phyloP scores from a whole-genome alignment of 1,140 invertebrate species.

The Oryctes rhinoceros region DNA sequence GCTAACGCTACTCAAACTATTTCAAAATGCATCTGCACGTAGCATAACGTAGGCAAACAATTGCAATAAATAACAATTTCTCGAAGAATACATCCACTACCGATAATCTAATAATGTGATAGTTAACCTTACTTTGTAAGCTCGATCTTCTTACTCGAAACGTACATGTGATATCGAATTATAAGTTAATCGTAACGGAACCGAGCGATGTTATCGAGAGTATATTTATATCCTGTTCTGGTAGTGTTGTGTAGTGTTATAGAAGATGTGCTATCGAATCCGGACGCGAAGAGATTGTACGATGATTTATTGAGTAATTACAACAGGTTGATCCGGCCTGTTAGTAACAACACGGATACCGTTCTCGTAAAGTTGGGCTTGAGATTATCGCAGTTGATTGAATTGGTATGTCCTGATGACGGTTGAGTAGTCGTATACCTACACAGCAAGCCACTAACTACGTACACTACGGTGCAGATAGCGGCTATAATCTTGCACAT shows the following conservation, averaged over 20 bases:
- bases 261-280: constrained; percentile 66
- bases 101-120: constrained; percentile 37
- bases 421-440: neutral
- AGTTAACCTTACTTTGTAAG: constrained; percentile 2
- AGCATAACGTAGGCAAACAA: neutral
- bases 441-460: too few species aligned
- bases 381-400: constrained; percentile 92
- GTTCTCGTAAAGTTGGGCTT: constrained; percentile 92
- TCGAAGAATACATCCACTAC: neutral
- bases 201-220: constrained; percentile 19
- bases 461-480: neutral
- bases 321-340: constrained; percentile 93
- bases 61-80: neutral
- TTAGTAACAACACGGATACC: constrained; percentile 92
- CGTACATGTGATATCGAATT: constrained; percentile 12
- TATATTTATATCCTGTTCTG: constrained; percentile 15
- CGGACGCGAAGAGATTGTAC: constrained; percentile 91
- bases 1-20: constrained; percentile 6
- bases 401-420: constrained; percentile 76
- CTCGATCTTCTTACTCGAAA: neutral
- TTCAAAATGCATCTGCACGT: constrained; percentile 4
- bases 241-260: constrained; percentile 36
- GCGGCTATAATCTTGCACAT: neutral
- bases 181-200: constrained; percentile 4
- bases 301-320: constrained; percentile 96